These are phyloP conservation scores for Gulo gulo DNA, from an alignment of 2,113 vertebrate genomes.

Conservation along the genomic window DNA sequence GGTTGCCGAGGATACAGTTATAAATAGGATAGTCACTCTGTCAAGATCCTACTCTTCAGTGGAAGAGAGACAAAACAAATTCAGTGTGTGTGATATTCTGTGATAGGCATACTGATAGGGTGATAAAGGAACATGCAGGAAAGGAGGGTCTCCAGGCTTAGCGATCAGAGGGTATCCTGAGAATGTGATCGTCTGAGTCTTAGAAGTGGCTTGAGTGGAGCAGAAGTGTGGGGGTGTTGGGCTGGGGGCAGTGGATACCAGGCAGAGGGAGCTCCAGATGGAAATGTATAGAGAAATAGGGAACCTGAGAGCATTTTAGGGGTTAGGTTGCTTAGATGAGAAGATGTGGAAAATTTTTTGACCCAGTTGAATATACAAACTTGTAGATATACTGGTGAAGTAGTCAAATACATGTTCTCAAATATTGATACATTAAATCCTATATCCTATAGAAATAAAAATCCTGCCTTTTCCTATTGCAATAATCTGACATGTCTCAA, in stretches of 20 bases:
- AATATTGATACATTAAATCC: not conserved
- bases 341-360: not conserved
- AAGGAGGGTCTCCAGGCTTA: not conserved
- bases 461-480: not conserved
- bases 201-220: not conserved
- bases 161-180: not conserved
- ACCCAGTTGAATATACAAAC: not conserved
- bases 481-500: not conserved
- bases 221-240: not conserved
- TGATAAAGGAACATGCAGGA: not conserved
- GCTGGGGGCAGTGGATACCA: not conserved
- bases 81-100: not conserved
- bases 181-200: not conserved
- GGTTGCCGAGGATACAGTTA: constrained; percentile 31
- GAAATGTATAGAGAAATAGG: not conserved
- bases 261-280: not conserved
- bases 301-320: not conserved
- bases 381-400: not conserved
- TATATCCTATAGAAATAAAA: not conserved
- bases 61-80: not conserved
- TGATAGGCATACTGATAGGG: not conserved
- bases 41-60: constrained; percentile 22
- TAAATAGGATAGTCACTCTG: not conserved
- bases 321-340: not conserved
- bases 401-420: not conserved